Evolutionary conservation across 2,888 invertebrate species (phyloP), one percentile per base, ranked within the genome.

Genomic region (Noctua janthe): DNA sequence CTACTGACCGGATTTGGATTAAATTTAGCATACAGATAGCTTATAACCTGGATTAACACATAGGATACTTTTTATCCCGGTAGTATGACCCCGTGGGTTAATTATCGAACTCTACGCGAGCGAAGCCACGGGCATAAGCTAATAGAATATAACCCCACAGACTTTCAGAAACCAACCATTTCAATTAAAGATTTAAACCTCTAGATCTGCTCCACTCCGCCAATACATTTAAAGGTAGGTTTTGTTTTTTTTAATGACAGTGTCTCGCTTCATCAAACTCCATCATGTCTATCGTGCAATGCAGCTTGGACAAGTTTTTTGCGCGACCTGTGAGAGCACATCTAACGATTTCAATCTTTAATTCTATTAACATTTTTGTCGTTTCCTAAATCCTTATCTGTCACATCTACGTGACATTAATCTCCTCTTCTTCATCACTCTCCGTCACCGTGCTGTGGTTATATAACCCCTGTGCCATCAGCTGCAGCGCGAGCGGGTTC

Each of bases 391-490:
- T 59, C 59, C 59, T n/a, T 5, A 59, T 29, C 11, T 2, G 5
- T 5, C n/a, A 1, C 8, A 35, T 69, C 69, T 69, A 69, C 47
- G 69, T 69, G 4, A 69, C 69, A 69, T 69, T 69, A 1, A 69
- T 69, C 91, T 98, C 98, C 89, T 98, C 98, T 87, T 98, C 98
- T 83, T 98, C 98, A 47, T 69, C 69, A 10, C 69, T 69, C 91
- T 98, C 98, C 87, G 98, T 98, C 70, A 98, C 94, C 0, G 96
- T 96, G 82, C 95, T 95, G 83, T 99, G 99, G 94, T 99, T 99
- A 96, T 99, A 99, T 49, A 99, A 97, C 0, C 99, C 99, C 94
- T 99, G 99, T 0, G 99, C 99, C 99, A 99, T 99, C 90, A 99
- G 97, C 92, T 99, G 99, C 79, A 99, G 93, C 0, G 99, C 99